Evolutionary conservation across 2,797 vertebrate genomes (phyloP).

Genomic region (Cygnus olor): DNA sequence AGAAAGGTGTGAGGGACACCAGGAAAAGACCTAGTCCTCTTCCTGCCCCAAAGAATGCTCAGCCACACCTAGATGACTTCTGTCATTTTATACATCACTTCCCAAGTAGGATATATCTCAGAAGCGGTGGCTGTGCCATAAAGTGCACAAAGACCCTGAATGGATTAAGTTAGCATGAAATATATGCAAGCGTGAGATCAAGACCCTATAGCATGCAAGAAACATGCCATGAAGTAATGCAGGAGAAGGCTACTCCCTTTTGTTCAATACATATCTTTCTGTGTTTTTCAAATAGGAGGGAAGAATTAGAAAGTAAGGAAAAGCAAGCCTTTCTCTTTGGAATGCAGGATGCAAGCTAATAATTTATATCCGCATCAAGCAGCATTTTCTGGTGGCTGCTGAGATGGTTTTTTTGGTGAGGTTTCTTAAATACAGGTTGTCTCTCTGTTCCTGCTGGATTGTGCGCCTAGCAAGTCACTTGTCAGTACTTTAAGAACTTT

Average conservation of each 20-base stretch:
- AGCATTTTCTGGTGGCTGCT: constrained; percentile 32
- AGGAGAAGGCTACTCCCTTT: neutral
- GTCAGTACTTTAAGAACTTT: neutral
- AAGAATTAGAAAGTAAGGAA: constrained; percentile 7
- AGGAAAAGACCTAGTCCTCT: neutral
- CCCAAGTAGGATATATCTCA: neutral
- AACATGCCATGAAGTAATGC: neutral
- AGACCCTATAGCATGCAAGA: neutral
- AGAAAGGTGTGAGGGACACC: neutral
- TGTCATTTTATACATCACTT: neutral
- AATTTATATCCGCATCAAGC: neutral
- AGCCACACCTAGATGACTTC: neutral
- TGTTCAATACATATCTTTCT: neutral
- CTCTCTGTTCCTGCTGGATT: neutral
- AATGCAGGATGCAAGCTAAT: neutral
- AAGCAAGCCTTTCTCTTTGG: neutral
- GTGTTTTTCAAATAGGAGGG: neutral
- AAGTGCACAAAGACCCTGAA: neutral
- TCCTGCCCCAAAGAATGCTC: neutral
- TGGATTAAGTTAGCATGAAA: neutral
- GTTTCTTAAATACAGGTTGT: constrained; percentile 23
- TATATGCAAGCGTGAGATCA: neutral
- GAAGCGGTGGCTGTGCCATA: neutral
- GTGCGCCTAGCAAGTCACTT: neutral
- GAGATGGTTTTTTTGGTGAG: constrained; percentile 4